Evolutionary conservation across 2,888 invertebrate species (phyloP), one percentile per base, ranked within the genome.

Genomic region (Pristionchus entomophagus): DNA sequence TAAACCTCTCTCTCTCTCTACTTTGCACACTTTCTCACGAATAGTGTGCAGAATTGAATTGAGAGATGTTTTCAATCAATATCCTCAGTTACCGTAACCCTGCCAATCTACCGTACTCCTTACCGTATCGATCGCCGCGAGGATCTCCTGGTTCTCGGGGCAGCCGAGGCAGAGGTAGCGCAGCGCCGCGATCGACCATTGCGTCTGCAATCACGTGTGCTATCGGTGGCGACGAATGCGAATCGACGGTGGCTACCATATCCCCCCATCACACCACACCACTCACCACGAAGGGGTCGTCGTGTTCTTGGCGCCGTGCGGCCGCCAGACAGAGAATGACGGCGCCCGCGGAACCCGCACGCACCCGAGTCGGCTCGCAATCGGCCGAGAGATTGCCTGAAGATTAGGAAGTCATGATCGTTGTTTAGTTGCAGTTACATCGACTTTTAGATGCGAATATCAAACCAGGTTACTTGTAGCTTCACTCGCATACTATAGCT

Each of bases 161-260:
- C 90, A 91, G n/a, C 89, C 88, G 17, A 89, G 86, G 17, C 89
- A 88, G 73, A 92, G 84, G 56, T 88, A 86, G 2, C 90, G 89
- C 17, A 92, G 87, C 12, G 91, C 88, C 73, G 89, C 88, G 62
- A 92, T 90, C 2, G 88, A 87, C 88, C 89, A 89, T 81, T 92
- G 91, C 35, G 88, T 86, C 90, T 91, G 87, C 83, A 90, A 86
- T 78, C 2, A 8, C 32, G n/a, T 32, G 10, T 81, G 22, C 17
- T 53, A 12, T 51, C n/a, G 82, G 14, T 17, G 3, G 14, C 32
- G 49, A 78, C 78, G 29, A 41, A 22, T 78, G 4, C 3, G 14
- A 19, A n/a, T 41, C 29, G 26, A 41, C 45, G 38, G 38, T 22
- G 78, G 5, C 45, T 49, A 49, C 45, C 77, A n/a, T 45, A 49